A percentile compares a stretch with the other conserved stretches of the same genome.
Evolutionary conservation across 2,113 vertebrate species (phyloP).

Genomic region (Bos indicus): DNA sequence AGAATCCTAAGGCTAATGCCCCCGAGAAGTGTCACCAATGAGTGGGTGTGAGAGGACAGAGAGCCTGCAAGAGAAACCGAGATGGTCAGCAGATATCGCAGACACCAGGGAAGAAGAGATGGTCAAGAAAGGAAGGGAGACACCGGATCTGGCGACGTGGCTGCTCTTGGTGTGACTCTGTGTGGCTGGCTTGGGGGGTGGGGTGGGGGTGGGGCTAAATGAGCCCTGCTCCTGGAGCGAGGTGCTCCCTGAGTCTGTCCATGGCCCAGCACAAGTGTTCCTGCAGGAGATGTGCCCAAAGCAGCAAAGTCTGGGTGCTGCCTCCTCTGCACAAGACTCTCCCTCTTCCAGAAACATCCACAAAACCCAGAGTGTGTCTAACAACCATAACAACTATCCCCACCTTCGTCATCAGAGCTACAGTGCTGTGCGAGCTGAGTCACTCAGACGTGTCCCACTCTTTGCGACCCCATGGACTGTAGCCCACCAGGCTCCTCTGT

Average conservation of each 20-base stretch:
- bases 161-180: neutral
- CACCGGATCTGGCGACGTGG: rapidly evolving
- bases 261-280: neutral
- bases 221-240: neutral
- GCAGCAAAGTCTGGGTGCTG: neutral
- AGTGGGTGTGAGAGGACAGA: rapidly evolving
- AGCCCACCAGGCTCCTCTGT: neutral
- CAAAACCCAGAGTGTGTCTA: neutral
- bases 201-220: neutral
- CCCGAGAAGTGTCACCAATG: rapidly evolving
- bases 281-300: rapidly evolving
- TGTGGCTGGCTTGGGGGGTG: neutral
- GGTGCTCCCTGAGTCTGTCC: neutral
- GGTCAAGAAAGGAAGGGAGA: neutral
- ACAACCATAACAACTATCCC: neutral
- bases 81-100: rapidly evolving
- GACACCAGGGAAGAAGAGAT: neutral
- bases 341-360: neutral
- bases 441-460: rapidly evolving
- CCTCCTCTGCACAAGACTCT: neutral
- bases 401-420: neutral
- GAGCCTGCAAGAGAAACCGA: rapidly evolving
- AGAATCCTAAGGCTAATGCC: rapidly evolving
- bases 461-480: neutral
- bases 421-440: neutral